Evolutionary conservation across 2,797 vertebrate genomes (phyloP).

Genomic region (Sarcoramphus papa): DNA sequence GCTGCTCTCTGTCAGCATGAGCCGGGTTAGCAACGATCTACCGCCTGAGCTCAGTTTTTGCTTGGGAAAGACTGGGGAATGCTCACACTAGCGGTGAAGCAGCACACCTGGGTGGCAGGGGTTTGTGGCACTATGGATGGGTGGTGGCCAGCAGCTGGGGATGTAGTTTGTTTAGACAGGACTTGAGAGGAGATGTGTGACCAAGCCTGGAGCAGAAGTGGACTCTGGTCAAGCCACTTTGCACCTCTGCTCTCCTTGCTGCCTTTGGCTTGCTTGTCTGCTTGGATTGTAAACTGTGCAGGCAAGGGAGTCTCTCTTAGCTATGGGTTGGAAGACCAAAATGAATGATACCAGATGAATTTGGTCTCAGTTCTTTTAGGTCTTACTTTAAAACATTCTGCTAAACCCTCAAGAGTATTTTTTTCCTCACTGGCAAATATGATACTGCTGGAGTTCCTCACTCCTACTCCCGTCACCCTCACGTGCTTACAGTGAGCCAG

Average conservation of each 20-base stretch:
- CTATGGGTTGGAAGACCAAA: not conserved
- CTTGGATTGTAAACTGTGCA: not conserved
- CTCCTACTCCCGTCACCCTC: not conserved
- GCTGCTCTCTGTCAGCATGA: not conserved
- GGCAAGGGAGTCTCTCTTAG: not conserved
- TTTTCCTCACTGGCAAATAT: not conserved
- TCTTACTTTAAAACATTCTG: not conserved
- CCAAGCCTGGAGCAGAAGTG: not conserved
- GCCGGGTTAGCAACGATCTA: not conserved
- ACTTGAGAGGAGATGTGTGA: not conserved
- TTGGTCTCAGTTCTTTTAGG: not conserved
- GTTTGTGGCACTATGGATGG: not conserved
- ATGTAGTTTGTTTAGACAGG: not conserved
- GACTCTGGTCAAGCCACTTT: not conserved
- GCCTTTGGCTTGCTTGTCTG: not conserved
- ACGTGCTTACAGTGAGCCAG: not conserved
- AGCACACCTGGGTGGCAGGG: not conserved
- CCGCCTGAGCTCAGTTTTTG: not conserved
- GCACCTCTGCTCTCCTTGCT: not conserved
- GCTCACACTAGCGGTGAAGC: not conserved
- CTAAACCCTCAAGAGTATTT: not conserved
- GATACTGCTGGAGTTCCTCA: not conserved
- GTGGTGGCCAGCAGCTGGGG: not conserved
- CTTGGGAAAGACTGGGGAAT: not conserved
- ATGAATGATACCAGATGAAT: not conserved